Conservation (phyloP, 2,113 vertebrate genomes). For the Paralichthys olivaceus region DNA sequence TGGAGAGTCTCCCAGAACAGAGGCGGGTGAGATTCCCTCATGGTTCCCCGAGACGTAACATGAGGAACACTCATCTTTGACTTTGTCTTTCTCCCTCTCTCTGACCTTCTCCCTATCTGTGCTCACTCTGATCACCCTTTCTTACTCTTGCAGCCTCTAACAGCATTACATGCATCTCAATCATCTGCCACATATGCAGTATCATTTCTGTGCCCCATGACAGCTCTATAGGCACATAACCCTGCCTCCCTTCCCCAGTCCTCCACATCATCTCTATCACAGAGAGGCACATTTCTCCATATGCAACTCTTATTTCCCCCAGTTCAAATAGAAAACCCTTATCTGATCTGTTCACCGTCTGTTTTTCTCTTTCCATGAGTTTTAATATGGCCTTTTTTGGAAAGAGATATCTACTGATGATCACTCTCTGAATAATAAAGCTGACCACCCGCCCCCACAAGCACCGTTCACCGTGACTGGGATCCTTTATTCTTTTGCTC, state of each 20-base stretch:
- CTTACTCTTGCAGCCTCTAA: constrained; percentile 30
- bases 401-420: constrained; percentile 73
- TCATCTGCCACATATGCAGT: constrained; percentile 25
- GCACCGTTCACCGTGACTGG: constrained; percentile 56
- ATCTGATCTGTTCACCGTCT: constrained; percentile 69
- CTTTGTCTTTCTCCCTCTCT: constrained; percentile 79
- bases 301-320: constrained; percentile 60
- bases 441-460: constrained; percentile 60
- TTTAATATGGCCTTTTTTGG: constrained; percentile 69
- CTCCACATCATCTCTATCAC: constrained; percentile 39
- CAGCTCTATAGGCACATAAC: background rate
- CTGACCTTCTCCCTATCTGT: constrained; percentile 62
- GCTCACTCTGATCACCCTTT: constrained; percentile 57
- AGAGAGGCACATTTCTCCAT: constrained; percentile 52
- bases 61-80: constrained; percentile 84
- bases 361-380: constrained; percentile 63
- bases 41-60: constrained; percentile 89
- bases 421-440: constrained; percentile 64
- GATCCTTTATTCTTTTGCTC: constrained; percentile 64
- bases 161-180: constrained; percentile 29
- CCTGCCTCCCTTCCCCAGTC: constrained; percentile 9
- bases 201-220: constrained; percentile 9
- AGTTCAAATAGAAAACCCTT: constrained; percentile 58
- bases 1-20: constrained; percentile 87
- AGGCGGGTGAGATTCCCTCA: constrained; percentile 89